A percentile compares a stretch with the other conserved stretches of the same genome.
Evolutionary conservation across 1,140 invertebrate genomes (phyloP).

Genomic region (Drosophila funebris): DNA sequence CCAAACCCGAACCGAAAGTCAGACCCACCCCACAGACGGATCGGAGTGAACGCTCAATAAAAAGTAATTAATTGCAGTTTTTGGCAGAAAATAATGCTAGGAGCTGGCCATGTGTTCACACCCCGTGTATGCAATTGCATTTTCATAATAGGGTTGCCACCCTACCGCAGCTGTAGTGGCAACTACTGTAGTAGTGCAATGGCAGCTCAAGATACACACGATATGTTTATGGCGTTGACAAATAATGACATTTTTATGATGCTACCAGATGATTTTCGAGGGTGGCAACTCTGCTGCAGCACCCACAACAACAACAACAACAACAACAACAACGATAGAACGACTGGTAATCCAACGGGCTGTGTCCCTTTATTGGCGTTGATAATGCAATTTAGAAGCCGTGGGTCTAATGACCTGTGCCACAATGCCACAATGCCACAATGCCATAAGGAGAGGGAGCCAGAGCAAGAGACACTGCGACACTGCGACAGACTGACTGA

Average conservation of each 20-base stretch:
- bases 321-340: neutral
- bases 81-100: constrained; percentile 56
- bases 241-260: constrained; percentile 79
- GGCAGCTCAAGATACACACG: constrained; percentile 18
- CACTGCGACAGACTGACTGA: constrained; percentile 5
- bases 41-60: constrained; percentile 61
- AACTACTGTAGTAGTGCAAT: neutral
- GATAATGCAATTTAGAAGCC: constrained; percentile 77
- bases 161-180: constrained; percentile 8
- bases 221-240: constrained; percentile 75
- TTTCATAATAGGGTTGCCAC: constrained; percentile 31
- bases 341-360: constrained; percentile 14
- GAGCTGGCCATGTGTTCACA: constrained; percentile 66
- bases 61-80: constrained; percentile 79
- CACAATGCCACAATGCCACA: constrained; percentile 4
- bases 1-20: neutral
- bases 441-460: constrained; percentile 10
- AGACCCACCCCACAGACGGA: constrained; percentile 13
- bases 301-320: neutral
- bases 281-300: neutral
- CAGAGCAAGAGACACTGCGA: neutral
- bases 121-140: constrained; percentile 26
- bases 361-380: constrained; percentile 72
- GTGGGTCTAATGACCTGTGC: constrained; percentile 75
- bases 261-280: neutral